Evolutionary conservation across 2,888 invertebrate genomes (phyloP), one percentile per base, ranked within the genome.

Genomic region (Ectemnius cavifrons): DNA sequence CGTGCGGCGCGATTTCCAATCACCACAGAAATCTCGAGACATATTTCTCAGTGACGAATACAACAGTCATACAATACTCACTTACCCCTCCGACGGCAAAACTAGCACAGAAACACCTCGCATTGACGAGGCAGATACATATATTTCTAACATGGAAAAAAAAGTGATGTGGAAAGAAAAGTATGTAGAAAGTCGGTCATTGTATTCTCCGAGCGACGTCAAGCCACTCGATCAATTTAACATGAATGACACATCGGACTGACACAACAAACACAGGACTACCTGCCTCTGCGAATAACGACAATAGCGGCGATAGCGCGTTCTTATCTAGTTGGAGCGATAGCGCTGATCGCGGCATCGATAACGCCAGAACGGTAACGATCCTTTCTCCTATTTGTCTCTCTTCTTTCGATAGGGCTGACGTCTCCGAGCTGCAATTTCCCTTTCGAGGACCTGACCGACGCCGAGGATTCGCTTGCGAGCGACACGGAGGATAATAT

Each of bases 381-480:
- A 74, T 75, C 76, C 23, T 80, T 73, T 76, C 67, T 78, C 77
- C 80, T 75, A 82, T 81, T 78, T 83, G 71, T 83, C 77, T 88
- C 76, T 86, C 84, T 88, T 87, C 84, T 89, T 88, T 87, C 85
- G 86, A 81, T 89, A 89, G 89, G 88, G 79, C 77, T 85, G 85
- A 86, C 87, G 84, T 85, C 86, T 73, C 83, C 88, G 82, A 84
- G 89, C 87, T 89, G 89, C 89, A 88, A 87, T 89, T 89, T 89
- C 84, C 89, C 89, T 89, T 89, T 89, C 83, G 89, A 89, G 86
- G 89, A 89, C 85, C 88, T 89, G 80, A 89, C 89, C 83, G 89
- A 89, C 83, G 89, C 87, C 78, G 88, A 89, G 88, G 89, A 89
- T 81, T 89, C 89, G 88, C 87, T 89, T 84, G 84, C 86, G 86